Percentiles rank a stretch among this genome's conserved stretches.
Conservation (phyloP, 2,113 vertebrate species). For the Neolamprologus devosi region DNA sequence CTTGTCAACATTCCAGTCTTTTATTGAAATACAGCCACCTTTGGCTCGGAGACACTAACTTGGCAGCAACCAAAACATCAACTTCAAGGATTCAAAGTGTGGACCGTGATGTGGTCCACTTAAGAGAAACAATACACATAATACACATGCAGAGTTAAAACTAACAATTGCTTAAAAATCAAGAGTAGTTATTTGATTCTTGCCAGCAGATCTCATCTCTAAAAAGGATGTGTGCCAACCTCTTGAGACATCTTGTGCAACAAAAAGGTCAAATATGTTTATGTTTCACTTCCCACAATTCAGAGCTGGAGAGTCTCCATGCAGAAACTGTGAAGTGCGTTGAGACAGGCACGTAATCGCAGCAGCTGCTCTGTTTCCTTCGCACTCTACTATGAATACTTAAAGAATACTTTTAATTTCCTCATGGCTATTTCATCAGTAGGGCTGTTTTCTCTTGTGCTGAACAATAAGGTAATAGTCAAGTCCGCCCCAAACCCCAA, state of each 20-base stretch:
- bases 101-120: background rate
- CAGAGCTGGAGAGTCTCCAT: background rate
- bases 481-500: background rate
- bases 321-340: background rate
- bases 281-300: slow-evolving; percentile 22
- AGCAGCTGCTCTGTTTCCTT: background rate
- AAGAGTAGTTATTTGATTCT: background rate
- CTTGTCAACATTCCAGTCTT: background rate
- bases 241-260: slow-evolving; percentile 2
- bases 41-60: background rate
- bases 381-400: background rate
- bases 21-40: background rate
- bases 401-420: background rate
- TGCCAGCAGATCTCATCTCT: background rate
- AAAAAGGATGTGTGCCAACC: background rate
- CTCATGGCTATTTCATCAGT: background rate
- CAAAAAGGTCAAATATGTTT: slow-evolving; percentile 41
- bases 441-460: background rate
- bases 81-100: background rate
- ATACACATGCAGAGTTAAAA: background rate
- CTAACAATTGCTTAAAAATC: background rate
- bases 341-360: background rate
- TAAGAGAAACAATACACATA: background rate
- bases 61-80: background rate
- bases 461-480: background rate